Evolutionary conservation across 2,113 vertebrate species (phyloP).

Genomic region (Bagarius yarrelli): DNA sequence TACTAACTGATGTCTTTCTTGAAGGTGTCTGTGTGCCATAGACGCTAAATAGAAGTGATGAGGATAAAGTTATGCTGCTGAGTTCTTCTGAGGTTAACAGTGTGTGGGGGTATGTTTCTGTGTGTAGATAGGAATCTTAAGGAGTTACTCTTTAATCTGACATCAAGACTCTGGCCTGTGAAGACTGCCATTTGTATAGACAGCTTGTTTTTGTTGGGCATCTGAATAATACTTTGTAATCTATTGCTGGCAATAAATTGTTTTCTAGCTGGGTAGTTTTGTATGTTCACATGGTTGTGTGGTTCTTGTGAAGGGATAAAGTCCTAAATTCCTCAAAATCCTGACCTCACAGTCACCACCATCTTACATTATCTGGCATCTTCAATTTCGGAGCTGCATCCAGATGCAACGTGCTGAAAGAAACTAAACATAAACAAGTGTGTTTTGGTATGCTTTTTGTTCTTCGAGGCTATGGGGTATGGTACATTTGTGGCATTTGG

Average conservation of each 20-base stretch:
- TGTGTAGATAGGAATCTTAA: conserved; percentile 5
- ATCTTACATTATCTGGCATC: neutral
- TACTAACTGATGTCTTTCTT: no score
- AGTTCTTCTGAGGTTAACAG: neutral
- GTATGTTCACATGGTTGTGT: neutral
- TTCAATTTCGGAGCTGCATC: neutral
- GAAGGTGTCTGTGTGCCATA: no score
- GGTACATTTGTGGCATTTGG: no score
- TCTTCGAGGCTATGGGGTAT: no score
- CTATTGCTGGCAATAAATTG: neutral
- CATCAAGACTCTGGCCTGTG: neutral
- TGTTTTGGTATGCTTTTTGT: no score
- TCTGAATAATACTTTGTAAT: neutral
- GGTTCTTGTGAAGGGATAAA: neutral
- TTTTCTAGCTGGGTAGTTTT: neutral
- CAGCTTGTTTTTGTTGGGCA: neutral
- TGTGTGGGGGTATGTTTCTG: neutral
- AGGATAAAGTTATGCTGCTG: no score
- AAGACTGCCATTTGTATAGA: neutral
- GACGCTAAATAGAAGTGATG: no score
- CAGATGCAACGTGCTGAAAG: neutral
- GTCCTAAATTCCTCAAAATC: no score
- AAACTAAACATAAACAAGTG: no score
- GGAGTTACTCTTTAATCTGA: conserved; percentile 4
- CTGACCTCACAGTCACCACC: neutral